Evolutionary conservation across 2,888 invertebrate genomes (phyloP).

Genomic region (Bursaphelenchus okinawaensis): DNA sequence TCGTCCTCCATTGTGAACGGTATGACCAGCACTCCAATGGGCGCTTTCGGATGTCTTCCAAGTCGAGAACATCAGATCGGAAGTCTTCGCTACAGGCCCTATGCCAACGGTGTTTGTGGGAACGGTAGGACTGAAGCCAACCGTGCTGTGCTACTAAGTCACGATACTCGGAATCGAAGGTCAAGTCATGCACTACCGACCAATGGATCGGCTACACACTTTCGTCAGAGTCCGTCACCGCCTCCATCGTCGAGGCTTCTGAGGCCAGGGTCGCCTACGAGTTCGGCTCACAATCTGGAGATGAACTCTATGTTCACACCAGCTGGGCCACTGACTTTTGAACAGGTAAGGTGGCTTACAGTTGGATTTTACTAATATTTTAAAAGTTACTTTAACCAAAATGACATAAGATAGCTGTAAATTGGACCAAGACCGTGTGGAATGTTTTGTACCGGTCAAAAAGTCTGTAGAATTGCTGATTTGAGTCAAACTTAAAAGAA

Average conservation of each 20-base stretch:
- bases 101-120: conserved; percentile 2
- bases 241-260: conserved; percentile 13
- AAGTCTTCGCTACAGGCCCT: conserved; percentile 5
- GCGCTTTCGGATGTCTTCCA: conserved; percentile 4
- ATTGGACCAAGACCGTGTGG: too few species aligned
- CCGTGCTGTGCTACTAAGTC: background rate
- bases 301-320: conserved; percentile 10
- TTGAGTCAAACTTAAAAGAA: too few species aligned
- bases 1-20: background rate
- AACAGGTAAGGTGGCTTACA: conserved; percentile 33
- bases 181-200: background rate
- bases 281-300: conserved; percentile 3
- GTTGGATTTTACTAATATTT: background rate
- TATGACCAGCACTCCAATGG: background rate
- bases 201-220: background rate
- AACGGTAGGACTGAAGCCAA: conserved; percentile 2
- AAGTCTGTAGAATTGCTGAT: too few species aligned
- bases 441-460: too few species aligned
- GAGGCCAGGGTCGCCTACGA: conserved; percentile 5
- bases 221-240: conserved; percentile 4
- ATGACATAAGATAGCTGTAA: too few species aligned
- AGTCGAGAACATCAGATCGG: background rate
- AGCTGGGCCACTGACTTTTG: conserved; percentile 39
- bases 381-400: too few species aligned
- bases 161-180: background rate